Evolutionary conservation across 2,888 invertebrate species (phyloP), one percentile per base, ranked within the genome.

Genomic region (Drosophila subsilvestris): DNA sequence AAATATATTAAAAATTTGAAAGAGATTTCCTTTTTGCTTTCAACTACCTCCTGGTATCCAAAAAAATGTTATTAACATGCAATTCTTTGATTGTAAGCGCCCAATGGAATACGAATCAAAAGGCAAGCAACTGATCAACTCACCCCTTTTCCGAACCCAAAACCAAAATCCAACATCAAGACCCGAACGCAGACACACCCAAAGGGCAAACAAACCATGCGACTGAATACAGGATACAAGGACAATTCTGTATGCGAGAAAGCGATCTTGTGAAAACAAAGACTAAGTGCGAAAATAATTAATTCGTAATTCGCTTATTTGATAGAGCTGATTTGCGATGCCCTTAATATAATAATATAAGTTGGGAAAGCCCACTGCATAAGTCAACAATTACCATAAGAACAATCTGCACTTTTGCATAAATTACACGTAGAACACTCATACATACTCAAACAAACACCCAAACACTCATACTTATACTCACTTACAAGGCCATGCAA

Each of bases 251-350:
- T 43, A 37, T 63, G 29, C 43, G 57, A 47, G 42, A 1, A 20
- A 25, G 20, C 22, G 37, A 45, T 18, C 22, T 8, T 51, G 55
- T 44, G 55, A 58, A 48, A 37, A 44, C 66, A 63, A 57, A 55
- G 47, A 66, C 29, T 59, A 65, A 73, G 79, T 79, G 78, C 74
- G 78, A 79, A 82, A 86, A 81, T 84, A 81, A 85, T 86, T 84
- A 86, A 80, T 78, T 76, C 71, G 50, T 63, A 78, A 78, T 76
- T 78, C 77, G 76, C 76, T 76, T 72, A 76, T 76, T 76, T 75
- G 63, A 75, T 76, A 60, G 76, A 53, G 67, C 50, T 70, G 72
- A 71, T 70, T 56, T 56, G 72, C 43, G 50, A 44, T 72, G 71
- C 53, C 73, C 63, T 6, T 42, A 55, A n/a, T n/a, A n/a, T n/a